These are phyloP conservation scores for Meandrusa payeni DNA, from an alignment of 2,888 invertebrate genomes.

Conservation along the genomic window DNA sequence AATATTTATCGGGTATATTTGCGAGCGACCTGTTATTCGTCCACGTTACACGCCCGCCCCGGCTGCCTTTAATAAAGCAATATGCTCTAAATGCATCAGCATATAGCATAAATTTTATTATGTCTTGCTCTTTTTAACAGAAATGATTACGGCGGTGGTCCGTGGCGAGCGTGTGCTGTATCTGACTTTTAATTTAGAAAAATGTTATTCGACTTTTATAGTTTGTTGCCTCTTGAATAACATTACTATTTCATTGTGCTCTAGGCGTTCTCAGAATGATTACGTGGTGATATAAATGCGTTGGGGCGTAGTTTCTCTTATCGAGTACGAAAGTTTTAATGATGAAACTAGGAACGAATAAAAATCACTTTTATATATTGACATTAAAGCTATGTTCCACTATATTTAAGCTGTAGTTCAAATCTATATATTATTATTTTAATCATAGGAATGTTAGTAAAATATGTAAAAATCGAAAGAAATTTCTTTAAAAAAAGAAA, in stretches of 20 bases:
- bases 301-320: conserved; percentile 10
- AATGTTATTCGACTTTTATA: conserved; percentile 55
- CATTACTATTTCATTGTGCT: conserved; percentile 58
- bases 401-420: too few relatives aligned
- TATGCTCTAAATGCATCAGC: conserved; percentile 77
- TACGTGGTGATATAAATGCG: conserved; percentile 38
- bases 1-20: conserved; percentile 61
- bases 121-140: conserved; percentile 61
- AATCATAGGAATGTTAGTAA: too few relatives aligned
- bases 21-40: conserved; percentile 47
- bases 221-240: conserved; percentile 46
- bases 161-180: conserved; percentile 49
- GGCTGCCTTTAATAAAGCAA: conserved; percentile 76
- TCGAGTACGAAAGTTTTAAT: conserved; percentile 5
- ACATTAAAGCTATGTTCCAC: not conserved
- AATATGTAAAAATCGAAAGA: too few relatives aligned
- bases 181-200: conserved; percentile 70
- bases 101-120: conserved; percentile 74
- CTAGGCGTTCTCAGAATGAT: conserved; percentile 42
- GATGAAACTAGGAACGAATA: not conserved
- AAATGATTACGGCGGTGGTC: conserved; percentile 76
- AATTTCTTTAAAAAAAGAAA: too few relatives aligned
- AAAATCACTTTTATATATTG: too few relatives aligned
- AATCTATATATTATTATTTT: too few relatives aligned
- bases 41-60: conserved; percentile 62